These are phyloP conservation scores for Parnassius apollo DNA, from an alignment of 2,888 invertebrate species.

Conservation along the genomic window DNA sequence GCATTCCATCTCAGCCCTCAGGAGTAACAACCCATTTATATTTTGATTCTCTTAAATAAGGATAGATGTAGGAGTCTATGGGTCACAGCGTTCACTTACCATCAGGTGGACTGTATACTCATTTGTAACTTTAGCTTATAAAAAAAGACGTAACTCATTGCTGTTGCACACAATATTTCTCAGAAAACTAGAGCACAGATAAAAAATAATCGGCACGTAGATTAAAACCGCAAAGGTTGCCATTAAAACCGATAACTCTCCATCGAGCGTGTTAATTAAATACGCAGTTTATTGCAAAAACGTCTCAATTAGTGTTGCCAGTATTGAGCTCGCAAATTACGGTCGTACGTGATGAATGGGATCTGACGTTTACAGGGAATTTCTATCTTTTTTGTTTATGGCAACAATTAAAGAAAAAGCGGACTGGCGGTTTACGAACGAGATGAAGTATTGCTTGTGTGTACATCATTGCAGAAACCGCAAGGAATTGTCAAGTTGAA, in stretches of 20 bases:
- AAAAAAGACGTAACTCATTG: background rate
- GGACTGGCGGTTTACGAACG: background rate
- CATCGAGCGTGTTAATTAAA: constrained; percentile 8
- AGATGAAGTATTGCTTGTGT: background rate
- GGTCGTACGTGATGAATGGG: constrained; percentile 16
- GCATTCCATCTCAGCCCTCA: too few relatives aligned
- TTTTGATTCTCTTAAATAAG: too few relatives aligned
- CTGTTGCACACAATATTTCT: background rate
- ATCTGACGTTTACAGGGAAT: background rate
- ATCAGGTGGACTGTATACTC: too few relatives aligned
- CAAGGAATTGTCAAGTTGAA: constrained; percentile 4
- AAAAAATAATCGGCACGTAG: constrained; percentile 6
- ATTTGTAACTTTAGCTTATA: too few relatives aligned
- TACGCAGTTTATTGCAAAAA: constrained; percentile 13
- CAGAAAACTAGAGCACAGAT: constrained; percentile 1
- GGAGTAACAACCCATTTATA: too few relatives aligned
- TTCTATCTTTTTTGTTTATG: background rate
- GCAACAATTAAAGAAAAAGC: background rate
- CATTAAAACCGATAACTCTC: constrained; percentile 3
- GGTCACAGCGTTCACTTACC: too few relatives aligned
- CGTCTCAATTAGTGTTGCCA: constrained; percentile 18
- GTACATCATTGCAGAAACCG: background rate
- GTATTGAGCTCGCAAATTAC: constrained; percentile 10
- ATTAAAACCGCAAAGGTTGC: background rate
- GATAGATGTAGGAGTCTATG: too few relatives aligned